Base-by-base conservation (phyloP, 2,797 vertebrate species). In the Parambassis ranga region DNA sequence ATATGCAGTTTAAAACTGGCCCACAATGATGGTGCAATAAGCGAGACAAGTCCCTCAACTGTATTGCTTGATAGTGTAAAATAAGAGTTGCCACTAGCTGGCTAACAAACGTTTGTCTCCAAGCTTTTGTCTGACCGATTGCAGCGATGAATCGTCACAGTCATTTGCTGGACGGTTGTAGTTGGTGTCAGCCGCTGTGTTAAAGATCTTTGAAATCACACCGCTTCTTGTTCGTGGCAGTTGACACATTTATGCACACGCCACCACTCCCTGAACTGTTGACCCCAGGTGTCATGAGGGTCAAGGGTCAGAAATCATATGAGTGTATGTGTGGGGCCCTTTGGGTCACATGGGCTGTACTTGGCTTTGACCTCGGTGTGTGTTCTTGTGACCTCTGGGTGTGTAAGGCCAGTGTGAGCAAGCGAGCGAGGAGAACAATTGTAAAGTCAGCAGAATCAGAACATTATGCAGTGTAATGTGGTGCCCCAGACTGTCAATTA, bases 301-400 rank as follows among this genome's bases (percentile, higher is more conserved):
- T 70, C 72, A 70, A 20, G 23, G 68, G 57, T 71, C 57, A 68
- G 18, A 38, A 38, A 24, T 28, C 42, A 43, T 75, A 5, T 31
- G 48, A 52, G 39, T 19, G 5, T 26, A 44, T 74, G 73, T 59
- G 31, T 33, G n/a, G n/a, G 14, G 43, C 22, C 52, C 33, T 13
- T 31, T 51, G 63, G 18, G 48, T 62, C 50, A 60, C 20, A 51
- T 19, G 44, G 44, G 24, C 46, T 24, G 41, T 9, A 18, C 48
- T 33, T n/a, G 28, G 22, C 39, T 52, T 65, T 82, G 65, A 75
- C 58, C 63, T 70, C 10, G 67, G 43, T 27, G 44, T 61, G 75
- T 49, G 58, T 38, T 53, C 24, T 16, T 10, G 49, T 70, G 65
- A 72, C 52, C 65, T 46, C 15, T 1, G 27, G 35, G 53, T 52